phyloP scores from a whole-genome alignment of 2,113 vertebrate species.

The Campylomormyrus numenius region DNA sequence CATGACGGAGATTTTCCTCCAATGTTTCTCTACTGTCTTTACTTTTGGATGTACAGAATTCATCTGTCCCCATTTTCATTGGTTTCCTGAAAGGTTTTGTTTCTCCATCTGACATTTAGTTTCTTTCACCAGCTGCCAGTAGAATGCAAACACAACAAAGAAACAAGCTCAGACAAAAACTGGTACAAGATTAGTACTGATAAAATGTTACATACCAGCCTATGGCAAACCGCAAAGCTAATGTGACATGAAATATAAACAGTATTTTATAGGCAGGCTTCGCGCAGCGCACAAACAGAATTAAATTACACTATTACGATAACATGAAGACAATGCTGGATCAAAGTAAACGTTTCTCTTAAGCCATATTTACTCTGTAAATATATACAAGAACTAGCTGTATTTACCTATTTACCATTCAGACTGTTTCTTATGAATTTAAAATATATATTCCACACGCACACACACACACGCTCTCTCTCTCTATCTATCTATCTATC shows the following conservation, averaged over 20 bases:
- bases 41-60: background rate
- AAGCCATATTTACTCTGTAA: background rate
- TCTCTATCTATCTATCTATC: too few relatives aligned
- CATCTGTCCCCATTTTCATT: background rate
- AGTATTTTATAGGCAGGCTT: background rate
- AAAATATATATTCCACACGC: background rate
- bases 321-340: background rate
- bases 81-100: background rate
- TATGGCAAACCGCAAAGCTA: background rate
- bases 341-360: background rate
- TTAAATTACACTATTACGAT: background rate
- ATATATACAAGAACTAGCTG: background rate
- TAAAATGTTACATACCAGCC: background rate
- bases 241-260: background rate
- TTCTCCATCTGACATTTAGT: background rate
- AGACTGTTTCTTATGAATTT: background rate
- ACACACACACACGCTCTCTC: background rate
- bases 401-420: background rate
- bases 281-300: background rate
- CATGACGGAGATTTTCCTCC: background rate
- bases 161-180: background rate
- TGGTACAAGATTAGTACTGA: background rate
- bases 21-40: background rate
- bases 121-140: background rate
- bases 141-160: background rate